Percentiles rank a stretch among this genome's conserved stretches.
Conservation (phyloP, 2,888 invertebrate species). For the Neoaliturus tenellus region DNA sequence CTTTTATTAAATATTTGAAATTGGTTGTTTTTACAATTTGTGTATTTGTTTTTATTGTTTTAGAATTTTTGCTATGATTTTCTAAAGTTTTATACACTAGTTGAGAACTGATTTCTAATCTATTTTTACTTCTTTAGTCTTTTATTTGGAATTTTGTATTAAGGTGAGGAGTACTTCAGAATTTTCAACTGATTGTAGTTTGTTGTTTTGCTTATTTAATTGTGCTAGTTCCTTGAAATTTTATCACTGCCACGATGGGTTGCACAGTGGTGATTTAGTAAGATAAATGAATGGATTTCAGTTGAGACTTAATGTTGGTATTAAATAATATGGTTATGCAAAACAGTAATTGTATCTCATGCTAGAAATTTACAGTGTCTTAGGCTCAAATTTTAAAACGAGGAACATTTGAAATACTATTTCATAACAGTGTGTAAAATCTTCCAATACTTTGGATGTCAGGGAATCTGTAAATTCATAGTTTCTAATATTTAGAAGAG, state of each 20-base stretch:
- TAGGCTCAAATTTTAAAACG: slow-evolving; percentile 1
- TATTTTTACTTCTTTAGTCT: not conserved
- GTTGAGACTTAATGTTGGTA: not conserved
- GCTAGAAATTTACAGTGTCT: not conserved
- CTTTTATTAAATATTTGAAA: slow-evolving; percentile 15
- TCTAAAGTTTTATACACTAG: not conserved
- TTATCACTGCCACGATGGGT: slow-evolving; percentile 29
- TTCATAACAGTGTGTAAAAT: slow-evolving; percentile 2
- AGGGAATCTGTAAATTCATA: not conserved
- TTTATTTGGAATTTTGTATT: not conserved
- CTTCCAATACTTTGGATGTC: slow-evolving; percentile 5
- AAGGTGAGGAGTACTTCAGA: not conserved
- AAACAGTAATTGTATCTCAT: not conserved
- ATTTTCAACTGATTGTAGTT: not conserved
- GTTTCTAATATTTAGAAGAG: not conserved
- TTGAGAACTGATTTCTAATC: slow-evolving; percentile 8
- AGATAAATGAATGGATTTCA: not conserved
- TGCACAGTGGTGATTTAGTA: not conserved
- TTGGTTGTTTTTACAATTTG: slow-evolving; percentile 20
- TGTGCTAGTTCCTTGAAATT: slow-evolving; percentile 18
- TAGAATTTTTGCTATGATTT: not conserved
- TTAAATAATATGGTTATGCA: not conserved
- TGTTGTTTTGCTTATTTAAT: not conserved
- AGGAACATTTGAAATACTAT: not conserved
- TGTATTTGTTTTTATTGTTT: not conserved